A percentile compares a stretch with the other conserved stretches of the same genome.
These are phyloP conservation scores for Pseudoatta argentina DNA, from an alignment of 1,140 invertebrate species.

Conservation along the genomic window DNA sequence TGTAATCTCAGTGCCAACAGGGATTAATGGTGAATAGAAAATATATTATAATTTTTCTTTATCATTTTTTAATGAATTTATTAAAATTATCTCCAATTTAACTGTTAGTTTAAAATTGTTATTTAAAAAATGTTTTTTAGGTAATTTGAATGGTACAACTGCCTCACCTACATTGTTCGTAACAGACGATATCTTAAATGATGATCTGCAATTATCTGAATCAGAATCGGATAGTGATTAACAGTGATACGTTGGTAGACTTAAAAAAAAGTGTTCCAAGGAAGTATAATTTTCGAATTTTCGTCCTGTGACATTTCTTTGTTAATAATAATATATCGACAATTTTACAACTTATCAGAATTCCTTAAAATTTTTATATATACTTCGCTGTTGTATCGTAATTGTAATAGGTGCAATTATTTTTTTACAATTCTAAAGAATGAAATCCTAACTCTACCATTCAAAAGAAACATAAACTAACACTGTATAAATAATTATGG, in stretches of 20 bases:
- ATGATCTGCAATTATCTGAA: conserved; percentile 93
- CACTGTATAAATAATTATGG: conserved; percentile 42
- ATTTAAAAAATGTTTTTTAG: conserved; percentile 73
- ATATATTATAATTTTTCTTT: conserved; percentile 57
- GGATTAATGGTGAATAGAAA: conserved; percentile 73
- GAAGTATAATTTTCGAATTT: conserved; percentile 21
- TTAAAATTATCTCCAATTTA: background rate
- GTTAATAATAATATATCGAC: background rate
- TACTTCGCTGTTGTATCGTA: conserved; percentile 29
- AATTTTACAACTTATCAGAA: conserved; percentile 59
- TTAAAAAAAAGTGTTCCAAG: conserved; percentile 13
- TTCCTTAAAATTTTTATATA: conserved; percentile 53
- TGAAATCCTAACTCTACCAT: background rate
- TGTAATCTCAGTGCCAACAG: conserved; percentile 63
- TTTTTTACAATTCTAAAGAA: conserved; percentile 15
- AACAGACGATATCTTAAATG: conserved; percentile 89
- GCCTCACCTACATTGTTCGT: conserved; percentile 83
- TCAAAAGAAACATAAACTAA: conserved; percentile 11
- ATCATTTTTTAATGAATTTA: background rate
- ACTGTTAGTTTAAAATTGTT: background rate
- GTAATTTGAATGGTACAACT: conserved; percentile 81
- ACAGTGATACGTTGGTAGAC: conserved; percentile 50
- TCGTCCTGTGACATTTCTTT: background rate
- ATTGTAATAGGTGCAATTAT: conserved; percentile 27
- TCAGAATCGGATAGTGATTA: conserved; percentile 89